These are phyloP conservation scores for Dasypus novemcinctus DNA, from an alignment of 2,113 vertebrate genomes.

Conservation along the genomic window DNA sequence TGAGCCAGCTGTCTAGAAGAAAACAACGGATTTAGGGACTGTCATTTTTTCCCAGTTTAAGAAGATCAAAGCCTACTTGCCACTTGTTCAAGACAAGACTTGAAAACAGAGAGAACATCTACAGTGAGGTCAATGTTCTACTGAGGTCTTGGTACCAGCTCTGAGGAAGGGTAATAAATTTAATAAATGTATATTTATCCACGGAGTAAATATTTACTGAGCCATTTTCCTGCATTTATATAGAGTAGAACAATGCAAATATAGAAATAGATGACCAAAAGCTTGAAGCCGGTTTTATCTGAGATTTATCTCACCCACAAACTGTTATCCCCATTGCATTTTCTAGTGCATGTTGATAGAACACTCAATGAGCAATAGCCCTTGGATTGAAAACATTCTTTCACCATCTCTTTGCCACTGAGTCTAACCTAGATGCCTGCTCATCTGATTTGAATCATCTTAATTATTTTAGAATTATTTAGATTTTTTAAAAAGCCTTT, in stretches of 20 bases:
- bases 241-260: neutral
- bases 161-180: neutral
- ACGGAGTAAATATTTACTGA: neutral
- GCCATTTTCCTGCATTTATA: neutral
- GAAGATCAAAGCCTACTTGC: neutral
- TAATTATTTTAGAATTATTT: neutral
- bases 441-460: neutral
- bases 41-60: neutral
- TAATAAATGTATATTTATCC: neutral
- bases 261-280: neutral
- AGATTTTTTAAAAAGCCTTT: neutral
- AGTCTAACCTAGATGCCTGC: neutral
- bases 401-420: neutral
- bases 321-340: neutral
- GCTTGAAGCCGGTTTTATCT: neutral
- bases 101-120: neutral
- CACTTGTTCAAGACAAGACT: neutral
- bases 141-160: neutral
- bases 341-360: neutral
- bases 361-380: neutral
- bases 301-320: neutral
- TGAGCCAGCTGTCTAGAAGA: neutral
- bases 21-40: neutral
- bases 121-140: neutral
- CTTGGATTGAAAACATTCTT: neutral